Conservation (phyloP, 2,113 vertebrate genomes). For the Lota lota region DNA sequence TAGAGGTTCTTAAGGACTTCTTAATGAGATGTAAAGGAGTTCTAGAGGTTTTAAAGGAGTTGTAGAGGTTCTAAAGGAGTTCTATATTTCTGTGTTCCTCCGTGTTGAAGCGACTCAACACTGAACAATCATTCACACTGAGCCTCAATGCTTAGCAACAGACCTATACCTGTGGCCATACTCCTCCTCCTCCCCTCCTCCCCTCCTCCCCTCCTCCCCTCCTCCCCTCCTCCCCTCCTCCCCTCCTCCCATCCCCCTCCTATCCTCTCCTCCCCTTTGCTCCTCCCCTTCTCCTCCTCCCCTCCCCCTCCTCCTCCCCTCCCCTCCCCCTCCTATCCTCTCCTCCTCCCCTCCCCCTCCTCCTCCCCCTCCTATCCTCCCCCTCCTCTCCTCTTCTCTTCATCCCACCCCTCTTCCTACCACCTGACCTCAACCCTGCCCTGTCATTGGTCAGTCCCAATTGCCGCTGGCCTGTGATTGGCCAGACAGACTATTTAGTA, state of each 20-base stretch:
- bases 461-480: constrained; percentile 42
- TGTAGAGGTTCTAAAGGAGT: too few relatives aligned
- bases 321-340: neutral
- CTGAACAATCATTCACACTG: constrained; percentile 74
- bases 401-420: constrained; percentile 3
- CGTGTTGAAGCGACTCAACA: neutral
- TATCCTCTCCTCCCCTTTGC: constrained; percentile 5
- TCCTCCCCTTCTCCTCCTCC: too few relatives aligned
- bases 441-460: constrained; percentile 41
- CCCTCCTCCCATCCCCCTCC: neutral
- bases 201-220: constrained; percentile 5
- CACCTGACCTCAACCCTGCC: constrained; percentile 1
- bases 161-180: constrained; percentile 66
- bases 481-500: constrained; percentile 53
- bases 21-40: too few relatives aligned
- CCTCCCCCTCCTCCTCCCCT: too few relatives aligned
- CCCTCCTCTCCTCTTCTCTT: neutral
- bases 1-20: too few relatives aligned
- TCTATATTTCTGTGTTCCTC: too few relatives aligned
- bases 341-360: neutral
- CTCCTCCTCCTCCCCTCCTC: constrained; percentile 12
- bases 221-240: neutral
- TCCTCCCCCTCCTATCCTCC: neutral
- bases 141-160: constrained; percentile 68
- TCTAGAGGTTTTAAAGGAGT: too few relatives aligned